Base-by-base conservation (phyloP, 2,888 invertebrate genomes). In the Aphodius sticticus region DNA sequence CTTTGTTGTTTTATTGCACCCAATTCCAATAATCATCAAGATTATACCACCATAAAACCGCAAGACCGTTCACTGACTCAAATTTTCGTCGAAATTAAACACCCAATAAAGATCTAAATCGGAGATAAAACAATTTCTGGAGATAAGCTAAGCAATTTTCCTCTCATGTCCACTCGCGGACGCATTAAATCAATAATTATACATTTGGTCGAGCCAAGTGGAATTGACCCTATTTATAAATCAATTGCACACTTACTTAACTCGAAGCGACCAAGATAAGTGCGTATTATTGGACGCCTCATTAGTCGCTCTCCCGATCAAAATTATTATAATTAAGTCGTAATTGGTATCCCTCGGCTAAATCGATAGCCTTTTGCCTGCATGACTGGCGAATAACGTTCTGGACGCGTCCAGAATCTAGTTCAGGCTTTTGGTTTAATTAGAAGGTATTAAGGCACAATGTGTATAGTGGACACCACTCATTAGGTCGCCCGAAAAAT, bases 301-400 rank as follows among this genome's bases (percentile, higher is more conserved):
- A 77, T 77, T 77, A 77, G 69, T 35, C 69, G 69, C 77, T 77
- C 69, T 77, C 74, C 37, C 69, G 77, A 12, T 69, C 69, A 35
- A 69, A 77, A 77, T 77, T 77, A 77, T 77, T 77, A 77, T 77
- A 77, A 77, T 77, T 77, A 77, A 77, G 69, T 35, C 69, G 69
- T 77, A 77, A 77, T 77, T 35, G 77, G 69, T 69, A 38, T 77
- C 69, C 77, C 74, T 16, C 26, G 16, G 74, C 74, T 36, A 74
- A 74, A 74, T 74, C 74, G 36, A 74, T 74, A 74, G 74, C 36
- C 26, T 74, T 35, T 35, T 74, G 74, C 53, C 53, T 53, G 74
- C 74, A 26, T 74, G 74, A 74, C 74, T 74, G n/a, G 74, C 36
- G 74, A 26, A 14, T 74, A 74, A 35, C 74, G 74, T 35, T 16